Evolutionary conservation across 2,888 invertebrate species (phyloP).

Genomic region (Limnephilus lunatus): DNA sequence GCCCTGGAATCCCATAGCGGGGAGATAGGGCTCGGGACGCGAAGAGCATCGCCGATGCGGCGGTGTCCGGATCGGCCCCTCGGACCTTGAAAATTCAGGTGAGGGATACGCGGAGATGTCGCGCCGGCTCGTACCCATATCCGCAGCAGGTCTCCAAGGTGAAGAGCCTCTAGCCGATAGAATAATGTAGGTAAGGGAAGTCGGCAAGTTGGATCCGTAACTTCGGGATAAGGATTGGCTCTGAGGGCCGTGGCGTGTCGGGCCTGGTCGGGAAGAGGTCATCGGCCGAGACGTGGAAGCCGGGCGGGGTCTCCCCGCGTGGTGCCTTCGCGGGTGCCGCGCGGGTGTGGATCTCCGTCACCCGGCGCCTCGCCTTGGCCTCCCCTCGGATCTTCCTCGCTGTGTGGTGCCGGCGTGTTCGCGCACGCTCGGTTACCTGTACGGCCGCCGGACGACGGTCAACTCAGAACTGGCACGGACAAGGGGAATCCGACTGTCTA

Average conservation of each 20-base stretch:
- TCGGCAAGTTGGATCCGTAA: conserved; percentile 83
- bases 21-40: conserved; percentile 75
- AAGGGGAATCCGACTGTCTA: conserved; percentile 82
- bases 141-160: conserved; percentile 86
- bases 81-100: conserved; percentile 71
- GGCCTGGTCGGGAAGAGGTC: conserved; percentile 74
- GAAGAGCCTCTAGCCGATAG: conserved; percentile 82
- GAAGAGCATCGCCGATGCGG: conserved; percentile 74
- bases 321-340: conserved; percentile 45
- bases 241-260: conserved; percentile 81
- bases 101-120: conserved; percentile 68
- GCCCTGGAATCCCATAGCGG: conserved; percentile 76
- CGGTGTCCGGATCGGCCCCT: conserved; percentile 73
- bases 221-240: conserved; percentile 86
- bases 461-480: conserved; percentile 81
- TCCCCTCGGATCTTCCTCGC: conserved; percentile 70
- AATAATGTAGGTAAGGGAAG: conserved; percentile 84
- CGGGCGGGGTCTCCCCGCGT: conserved; percentile 54
- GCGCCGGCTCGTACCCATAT: conserved; percentile 80
- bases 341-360: conserved; percentile 70
- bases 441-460: conserved; percentile 77
- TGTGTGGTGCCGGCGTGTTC: conserved; percentile 67
- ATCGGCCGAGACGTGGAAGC: conserved; percentile 65
- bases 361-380: conserved; percentile 71
- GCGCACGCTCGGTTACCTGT: conserved; percentile 67